Evolutionary conservation across 2,113 vertebrate genomes (phyloP), one percentile per base, ranked within the genome.

Genomic region (Pachyramphus minor): DNA sequence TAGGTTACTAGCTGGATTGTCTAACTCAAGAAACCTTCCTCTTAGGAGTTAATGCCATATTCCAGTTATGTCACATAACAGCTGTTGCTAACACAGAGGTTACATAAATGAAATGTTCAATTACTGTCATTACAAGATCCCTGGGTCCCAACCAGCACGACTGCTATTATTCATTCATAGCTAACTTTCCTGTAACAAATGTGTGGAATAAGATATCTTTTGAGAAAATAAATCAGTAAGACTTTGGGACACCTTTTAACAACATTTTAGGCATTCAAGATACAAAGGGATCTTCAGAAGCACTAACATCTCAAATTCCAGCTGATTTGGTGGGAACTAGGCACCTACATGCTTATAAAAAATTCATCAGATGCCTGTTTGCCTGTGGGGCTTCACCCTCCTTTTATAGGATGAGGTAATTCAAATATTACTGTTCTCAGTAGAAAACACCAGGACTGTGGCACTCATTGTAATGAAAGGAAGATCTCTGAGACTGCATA

Each of bases 51-150:
- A 87, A 93, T 91, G 79, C 42, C 53, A 25, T 62, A 44, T 93
- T 94, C 67, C 84, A 55, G 83, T 95, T 96, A 96, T 82, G 75
- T 91, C 90, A 97, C 59, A 11, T 30, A 95, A 59, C 2, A 25
- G 75, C 89, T 94, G 84, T 64, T 94, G 78, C 89, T 90, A 88
- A 59, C 81, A 69, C 41, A 67, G 44, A 71, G 56, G 89, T 96
- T 97, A 93, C 85, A 92, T 95, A 94, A 91, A 93, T 69, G 31
- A 90, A 92, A 87, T 45, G 79, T 68, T 90, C 44, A 49, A 53
- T 95, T 96, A 66, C 95, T 92, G 83, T 93, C 77, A 72, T 78
- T 93, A 87, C 69, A 67, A 87, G 85, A 80, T 64, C 44, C 79
- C 90, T 35, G 62, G 44, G 73, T 89, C 73, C 69, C 73, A 68